Percentiles rank a stretch among this genome's conserved stretches.
Evolutionary conservation across 2,113 vertebrate genomes (phyloP).

Genomic region (Scortum barcoo): DNA sequence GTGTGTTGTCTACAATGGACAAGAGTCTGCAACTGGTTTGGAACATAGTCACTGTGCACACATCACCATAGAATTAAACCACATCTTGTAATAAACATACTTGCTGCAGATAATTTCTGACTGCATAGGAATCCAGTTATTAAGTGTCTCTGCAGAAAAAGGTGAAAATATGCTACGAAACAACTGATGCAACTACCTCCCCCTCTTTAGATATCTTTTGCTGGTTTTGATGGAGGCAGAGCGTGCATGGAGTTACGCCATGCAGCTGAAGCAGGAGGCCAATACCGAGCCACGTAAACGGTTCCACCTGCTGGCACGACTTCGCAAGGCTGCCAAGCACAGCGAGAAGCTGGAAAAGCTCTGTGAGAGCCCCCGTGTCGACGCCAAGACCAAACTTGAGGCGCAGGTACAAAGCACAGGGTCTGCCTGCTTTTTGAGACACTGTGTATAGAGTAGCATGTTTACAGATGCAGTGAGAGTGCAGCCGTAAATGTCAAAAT

Average conservation of each 20-base stretch:
- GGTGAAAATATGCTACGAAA: not conserved
- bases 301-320: constrained; percentile 93
- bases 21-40: not conserved
- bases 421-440: not conserved
- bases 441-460: not conserved
- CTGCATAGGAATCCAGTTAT: not conserved
- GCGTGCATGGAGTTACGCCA: constrained; percentile 97
- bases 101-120: not conserved
- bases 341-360: constrained; percentile 93
- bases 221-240: constrained; percentile 97
- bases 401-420: constrained; percentile 88
- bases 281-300: constrained; percentile 97
- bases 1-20: not conserved
- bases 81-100: not conserved
- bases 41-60: not conserved
- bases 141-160: not conserved
- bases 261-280: constrained; percentile 99
- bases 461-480: not conserved
- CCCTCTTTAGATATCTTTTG: constrained; percentile 89
- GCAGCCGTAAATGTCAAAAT: not conserved
- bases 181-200: not conserved
- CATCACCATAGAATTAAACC: not conserved
- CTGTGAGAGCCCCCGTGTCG: constrained; percentile 93
- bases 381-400: constrained; percentile 98
- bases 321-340: constrained; percentile 96